A percentile compares a stretch with the other conserved stretches of the same genome.
phyloP scores from a whole-genome alignment of 35 echinoderm and acorn worm genomes.

The Hemicentrotus pulcherrimus region DNA sequence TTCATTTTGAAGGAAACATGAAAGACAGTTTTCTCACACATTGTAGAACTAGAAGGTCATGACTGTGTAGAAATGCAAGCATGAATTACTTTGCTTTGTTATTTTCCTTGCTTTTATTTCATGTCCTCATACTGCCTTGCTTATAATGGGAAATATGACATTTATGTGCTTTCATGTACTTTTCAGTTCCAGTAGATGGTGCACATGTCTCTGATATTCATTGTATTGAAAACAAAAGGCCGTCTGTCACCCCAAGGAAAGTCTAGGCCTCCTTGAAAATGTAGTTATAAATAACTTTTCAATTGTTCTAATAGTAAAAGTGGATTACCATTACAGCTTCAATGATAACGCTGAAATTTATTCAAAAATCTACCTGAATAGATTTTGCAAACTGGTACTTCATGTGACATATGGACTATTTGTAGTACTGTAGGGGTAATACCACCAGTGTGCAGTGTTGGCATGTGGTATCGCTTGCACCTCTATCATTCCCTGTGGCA shows the following conservation, averaged over 20 bases:
- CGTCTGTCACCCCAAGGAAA: too few relatives aligned
- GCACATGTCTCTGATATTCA: not conserved
- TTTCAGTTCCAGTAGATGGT: not conserved
- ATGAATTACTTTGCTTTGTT: not conserved
- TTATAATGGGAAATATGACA: too few relatives aligned
- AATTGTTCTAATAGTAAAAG: too few relatives aligned
- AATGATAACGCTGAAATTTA: too few relatives aligned
- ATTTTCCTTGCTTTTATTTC: not conserved
- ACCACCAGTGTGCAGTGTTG: constrained; percentile 8
- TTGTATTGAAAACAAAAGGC: not conserved
- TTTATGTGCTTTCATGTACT: too few relatives aligned
- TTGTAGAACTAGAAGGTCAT: not conserved
- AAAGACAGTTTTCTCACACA: not conserved
- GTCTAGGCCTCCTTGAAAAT: too few relatives aligned
- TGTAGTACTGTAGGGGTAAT: not conserved
- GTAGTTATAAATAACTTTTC: too few relatives aligned
- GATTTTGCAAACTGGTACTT: not conserved
- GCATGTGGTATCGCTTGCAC: constrained; percentile 37
- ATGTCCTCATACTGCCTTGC: not conserved
- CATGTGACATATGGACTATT: not conserved
- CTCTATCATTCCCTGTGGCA: constrained; percentile 15
- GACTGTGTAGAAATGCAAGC: not conserved
- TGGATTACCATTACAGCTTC: too few relatives aligned
- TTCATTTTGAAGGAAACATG: not conserved
- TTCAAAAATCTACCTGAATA: not conserved